A percentile compares a stretch with the other conserved stretches of the same genome.
These are phyloP conservation scores for Coelopa pilipes DNA, from an alignment of 2,888 invertebrate genomes.

Conservation along the genomic window DNA sequence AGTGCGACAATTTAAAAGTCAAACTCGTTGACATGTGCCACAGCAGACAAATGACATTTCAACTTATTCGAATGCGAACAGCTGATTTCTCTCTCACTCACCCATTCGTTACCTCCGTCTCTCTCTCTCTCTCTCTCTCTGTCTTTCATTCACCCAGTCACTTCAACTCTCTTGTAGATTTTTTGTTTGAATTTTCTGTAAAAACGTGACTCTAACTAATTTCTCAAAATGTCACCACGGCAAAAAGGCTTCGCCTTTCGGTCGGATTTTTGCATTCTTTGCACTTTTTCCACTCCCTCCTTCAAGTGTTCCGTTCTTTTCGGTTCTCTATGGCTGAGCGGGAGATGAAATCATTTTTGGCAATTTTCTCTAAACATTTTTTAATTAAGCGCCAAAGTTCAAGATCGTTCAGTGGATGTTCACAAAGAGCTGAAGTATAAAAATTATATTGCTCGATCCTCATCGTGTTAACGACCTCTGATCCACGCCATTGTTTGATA, in stretches of 20 bases:
- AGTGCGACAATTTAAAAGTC: slow-evolving; percentile 31
- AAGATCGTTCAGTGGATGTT: background rate
- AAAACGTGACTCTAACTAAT: slow-evolving; percentile 17
- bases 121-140: background rate
- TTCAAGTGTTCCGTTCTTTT: background rate
- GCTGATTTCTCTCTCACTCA: slow-evolving; percentile 22
- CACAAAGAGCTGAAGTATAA: no score
- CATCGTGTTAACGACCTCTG: no score
- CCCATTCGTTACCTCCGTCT: no score
- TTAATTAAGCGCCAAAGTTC: slow-evolving; percentile 11
- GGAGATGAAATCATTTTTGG: slow-evolving; percentile 9
- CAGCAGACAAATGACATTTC: slow-evolving; percentile 33
- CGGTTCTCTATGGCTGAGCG: no score
- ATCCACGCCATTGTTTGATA: no score
- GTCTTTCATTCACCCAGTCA: background rate
- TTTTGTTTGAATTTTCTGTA: slow-evolving; percentile 2
- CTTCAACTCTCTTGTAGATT: background rate
- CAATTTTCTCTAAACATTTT: background rate
- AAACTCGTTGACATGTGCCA: slow-evolving; percentile 27
- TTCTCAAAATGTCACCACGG: slow-evolving; percentile 11
- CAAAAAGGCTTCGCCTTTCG: background rate
- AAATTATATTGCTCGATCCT: no score
- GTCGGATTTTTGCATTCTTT: no score
- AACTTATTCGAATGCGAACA: slow-evolving; percentile 24
- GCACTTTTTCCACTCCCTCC: background rate